Base-by-base conservation (phyloP, 2,797 vertebrate species). In the Natrix natrix region DNA sequence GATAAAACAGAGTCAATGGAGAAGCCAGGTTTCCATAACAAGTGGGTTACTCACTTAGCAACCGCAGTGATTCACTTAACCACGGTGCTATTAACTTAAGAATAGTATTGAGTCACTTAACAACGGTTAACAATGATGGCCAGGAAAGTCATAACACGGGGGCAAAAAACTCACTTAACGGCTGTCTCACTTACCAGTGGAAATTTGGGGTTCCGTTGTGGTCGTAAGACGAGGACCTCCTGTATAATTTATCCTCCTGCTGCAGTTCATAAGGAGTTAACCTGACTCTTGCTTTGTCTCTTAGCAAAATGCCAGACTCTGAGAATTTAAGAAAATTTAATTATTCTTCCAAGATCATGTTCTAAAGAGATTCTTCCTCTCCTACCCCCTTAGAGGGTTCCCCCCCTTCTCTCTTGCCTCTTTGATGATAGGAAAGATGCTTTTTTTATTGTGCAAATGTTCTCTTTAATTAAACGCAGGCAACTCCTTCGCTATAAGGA, bases 381-480 rank as follows among this genome's bases (percentile, higher is more conserved):
- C 0, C 0, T 1, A 69, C 8, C 52, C 93, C 10, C 16, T 60
- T 8, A 60, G 59, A 37, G 32, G 57, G 17, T 20, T 59, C 17
- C 1, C 4, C 5, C 57, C 4, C 17, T 37, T 37, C 5, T 63
- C 26, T 32, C 52, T 32, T 13, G 13, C 32, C 32, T 28, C 86
- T 26, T 54, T 28, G 28, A 78, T 43, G 86, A 32, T 95, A 54
- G 92, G 93, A 92, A 88, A 94, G 55, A 2, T n/a, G 37, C 48
- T 32, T 74, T 69, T 48, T 63, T 61, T 60, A 26, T 90, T 74
- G 52, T 89, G 90, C 83, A 93, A 74, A 56, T 94, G 90, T 92
- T 61, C 92, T 26, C 55, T 28, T 93, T 87, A 91, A 91, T 78
- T 93, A 88, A 88, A 91, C 16, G 48, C 86, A 66, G 26, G 20